These are phyloP conservation scores for Brenthis ino DNA, from an alignment of 2,888 invertebrate species.

Conservation along the genomic window DNA sequence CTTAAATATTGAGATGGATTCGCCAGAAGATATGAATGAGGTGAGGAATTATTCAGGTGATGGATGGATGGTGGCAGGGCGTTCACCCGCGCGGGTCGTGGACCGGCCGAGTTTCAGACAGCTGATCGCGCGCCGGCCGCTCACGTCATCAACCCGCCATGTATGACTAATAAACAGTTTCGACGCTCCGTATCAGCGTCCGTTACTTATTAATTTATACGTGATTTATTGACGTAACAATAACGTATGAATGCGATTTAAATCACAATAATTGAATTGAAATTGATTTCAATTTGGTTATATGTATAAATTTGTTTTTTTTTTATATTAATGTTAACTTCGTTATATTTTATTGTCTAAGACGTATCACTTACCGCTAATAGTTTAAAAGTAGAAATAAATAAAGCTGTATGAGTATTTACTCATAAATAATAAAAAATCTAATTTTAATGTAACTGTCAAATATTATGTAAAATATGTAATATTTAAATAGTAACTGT, in stretches of 20 bases:
- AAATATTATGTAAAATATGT: too few relatives aligned
- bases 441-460: too few relatives aligned
- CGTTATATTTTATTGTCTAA: background rate
- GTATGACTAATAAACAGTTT: conserved; percentile 57
- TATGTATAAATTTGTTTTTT: background rate
- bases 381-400: too few relatives aligned
- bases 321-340: background rate
- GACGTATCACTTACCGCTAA: background rate
- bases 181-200: conserved; percentile 46
- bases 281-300: conserved; percentile 9
- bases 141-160: conserved; percentile 48
- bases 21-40: conserved; percentile 69
- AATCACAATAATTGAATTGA: conserved; percentile 23
- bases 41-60: conserved; percentile 73
- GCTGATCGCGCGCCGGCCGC: conserved; percentile 61
- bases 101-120: conserved; percentile 76
- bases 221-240: conserved; percentile 43
- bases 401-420: too few relatives aligned
- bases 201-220: conserved; percentile 52
- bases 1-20: conserved; percentile 73
- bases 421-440: too few relatives aligned
- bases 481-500: too few relatives aligned
- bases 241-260: conserved; percentile 28
- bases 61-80: conserved; percentile 62
- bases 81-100: conserved; percentile 70